Base-by-base conservation (phyloP, 2,113 vertebrate species). In the Poeciliopsis retropinna region DNA sequence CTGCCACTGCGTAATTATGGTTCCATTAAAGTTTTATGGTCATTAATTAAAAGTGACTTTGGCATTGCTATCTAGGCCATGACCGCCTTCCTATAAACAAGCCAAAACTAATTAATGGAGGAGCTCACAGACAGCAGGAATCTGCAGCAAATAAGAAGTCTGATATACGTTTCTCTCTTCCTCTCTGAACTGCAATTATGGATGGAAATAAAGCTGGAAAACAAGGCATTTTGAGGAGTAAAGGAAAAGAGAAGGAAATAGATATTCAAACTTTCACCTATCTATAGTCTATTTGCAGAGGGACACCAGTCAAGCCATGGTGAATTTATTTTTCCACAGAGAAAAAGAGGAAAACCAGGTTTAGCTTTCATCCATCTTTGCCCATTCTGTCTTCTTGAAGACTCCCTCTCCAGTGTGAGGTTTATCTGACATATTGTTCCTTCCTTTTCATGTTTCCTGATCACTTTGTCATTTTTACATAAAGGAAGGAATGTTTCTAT, bases 31-130 rank as follows among this genome's bases (percentile, higher is more conserved):
- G 88, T 90, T 93, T 93, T 72, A 92, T 92, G 82, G 84, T 88
- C 92, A 88, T 92, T 91, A 89, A 91, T 92, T 93, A 93, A 90
- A 89, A 88, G 85, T 81, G 85, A 84, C 85, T 88, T 89, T 92
- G 89, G 89, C 89, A 78, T 88, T 79, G 54, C 75, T 92, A 91
- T 91, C 89, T 90, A 88, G 88, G 91, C 86, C 88, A 90, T 65
- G 73, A 89, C 85, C 85, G 83, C 66, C 84, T 81, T 72, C 60
- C 70, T 60, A 87, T 80, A 89, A 91, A 91, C 91, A 89, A 83
- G 81, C 85, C 85, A 88, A 88, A 84, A 79, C 85, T 91, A 91
- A 93, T 93, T 93, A 90, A 92, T 81, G 77, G 86, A 86, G 83
- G 67, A 73, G 83, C 87, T 80, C 32, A 28, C 71, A 85, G 77